These are phyloP conservation scores for Teleopsis dalmanni DNA, from an alignment of 1,140 invertebrate genomes.

Conservation along the genomic window DNA sequence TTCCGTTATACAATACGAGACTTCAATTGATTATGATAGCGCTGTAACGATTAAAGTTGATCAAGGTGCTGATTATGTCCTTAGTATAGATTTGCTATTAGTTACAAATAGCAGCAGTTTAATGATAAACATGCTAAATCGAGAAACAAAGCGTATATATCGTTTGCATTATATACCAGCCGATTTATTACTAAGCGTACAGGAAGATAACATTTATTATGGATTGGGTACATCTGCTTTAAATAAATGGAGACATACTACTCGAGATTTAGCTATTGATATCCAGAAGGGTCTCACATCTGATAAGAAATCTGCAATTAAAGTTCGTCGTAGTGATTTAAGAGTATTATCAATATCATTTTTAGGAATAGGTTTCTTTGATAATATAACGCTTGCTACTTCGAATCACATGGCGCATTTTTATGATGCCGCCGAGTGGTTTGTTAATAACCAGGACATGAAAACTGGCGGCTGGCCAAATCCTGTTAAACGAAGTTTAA, in stretches of 20 bases:
- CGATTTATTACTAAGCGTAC: slow-evolving; percentile 61
- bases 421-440: slow-evolving; percentile 88
- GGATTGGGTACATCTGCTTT: slow-evolving; percentile 63
- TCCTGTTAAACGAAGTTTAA: slow-evolving; percentile 69
- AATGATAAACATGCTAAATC: slow-evolving; percentile 67
- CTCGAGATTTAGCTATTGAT: slow-evolving; percentile 84
- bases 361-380: slow-evolving; percentile 65
- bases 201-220: slow-evolving; percentile 77
- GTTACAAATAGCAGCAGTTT: slow-evolving; percentile 75
- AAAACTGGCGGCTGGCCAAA: slow-evolving; percentile 82
- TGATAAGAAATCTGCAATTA: slow-evolving; percentile 51
- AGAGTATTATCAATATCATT: slow-evolving; percentile 48
- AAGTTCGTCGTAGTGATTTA: slow-evolving; percentile 68
- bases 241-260: slow-evolving; percentile 70
- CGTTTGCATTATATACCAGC: slow-evolving; percentile 77
- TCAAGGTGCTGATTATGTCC: slow-evolving; percentile 66
- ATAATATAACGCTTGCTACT: slow-evolving; percentile 75
- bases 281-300: slow-evolving; percentile 76
- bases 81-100: slow-evolving; percentile 66
- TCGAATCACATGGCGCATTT: slow-evolving; percentile 84
- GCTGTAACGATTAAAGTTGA: slow-evolving; percentile 62
- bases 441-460: slow-evolving; percentile 76
- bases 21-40: slow-evolving; percentile 59
- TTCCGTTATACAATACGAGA: slow-evolving; percentile 63
- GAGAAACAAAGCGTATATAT: slow-evolving; percentile 67